These are phyloP conservation scores for Ormia ochracea DNA, from an alignment of 2,888 invertebrate genomes.

Conservation along the genomic window DNA sequence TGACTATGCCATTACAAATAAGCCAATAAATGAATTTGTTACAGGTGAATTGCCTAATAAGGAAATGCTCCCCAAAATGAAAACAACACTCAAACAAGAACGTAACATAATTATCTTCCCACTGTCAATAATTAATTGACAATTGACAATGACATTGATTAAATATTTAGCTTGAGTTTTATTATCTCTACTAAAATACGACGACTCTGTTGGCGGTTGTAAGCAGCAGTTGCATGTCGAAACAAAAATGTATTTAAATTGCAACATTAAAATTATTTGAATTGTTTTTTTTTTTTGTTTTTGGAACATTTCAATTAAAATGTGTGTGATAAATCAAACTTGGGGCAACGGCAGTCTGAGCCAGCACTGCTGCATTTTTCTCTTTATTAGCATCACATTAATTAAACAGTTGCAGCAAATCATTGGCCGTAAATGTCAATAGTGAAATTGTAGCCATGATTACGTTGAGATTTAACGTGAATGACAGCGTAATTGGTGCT, in stretches of 20 bases:
- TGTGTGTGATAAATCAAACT: background rate
- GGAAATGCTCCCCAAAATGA: background rate
- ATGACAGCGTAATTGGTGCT: conserved; percentile 62
- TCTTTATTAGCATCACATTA: background rate
- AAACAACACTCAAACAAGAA: background rate
- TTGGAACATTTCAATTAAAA: conserved; percentile 20
- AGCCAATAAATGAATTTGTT: no score
- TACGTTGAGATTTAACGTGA: conserved; percentile 74
- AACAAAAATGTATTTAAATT: background rate
- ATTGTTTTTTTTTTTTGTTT: no score
- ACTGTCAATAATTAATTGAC: background rate
- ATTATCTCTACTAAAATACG: background rate
- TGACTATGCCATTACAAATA: no score
- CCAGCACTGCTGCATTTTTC: background rate
- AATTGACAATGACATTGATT: conserved; percentile 32
- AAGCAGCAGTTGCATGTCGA: background rate
- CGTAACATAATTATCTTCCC: background rate
- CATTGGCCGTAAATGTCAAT: conserved; percentile 73
- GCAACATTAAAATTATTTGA: background rate
- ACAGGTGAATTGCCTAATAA: no score
- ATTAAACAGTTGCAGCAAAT: background rate
- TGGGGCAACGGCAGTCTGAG: background rate
- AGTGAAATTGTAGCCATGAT: conserved; percentile 76
- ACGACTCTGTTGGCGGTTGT: background rate
- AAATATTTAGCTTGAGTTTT: conserved; percentile 16